Base-by-base conservation (phyloP, 2,888 invertebrate genomes). In the Eledona agricola region DNA sequence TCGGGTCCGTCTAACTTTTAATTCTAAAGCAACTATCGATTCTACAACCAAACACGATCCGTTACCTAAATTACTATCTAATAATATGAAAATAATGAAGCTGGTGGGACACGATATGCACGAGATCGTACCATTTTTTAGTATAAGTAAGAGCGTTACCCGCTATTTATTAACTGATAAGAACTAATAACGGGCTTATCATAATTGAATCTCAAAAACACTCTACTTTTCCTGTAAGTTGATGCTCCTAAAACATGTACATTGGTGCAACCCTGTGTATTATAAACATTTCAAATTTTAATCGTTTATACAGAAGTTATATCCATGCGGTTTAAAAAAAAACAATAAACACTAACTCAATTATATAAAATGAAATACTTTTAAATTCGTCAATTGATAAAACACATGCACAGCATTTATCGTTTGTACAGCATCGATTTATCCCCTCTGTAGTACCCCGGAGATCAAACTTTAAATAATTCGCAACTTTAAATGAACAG, bases 201-300 rank as follows among this genome's bases (percentile, higher is more conserved):
- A 61, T 76, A 76, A 76, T 76, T 75, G 75, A 76, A 76, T 75
- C 75, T 72, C 57, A 58, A 64, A 71, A 70, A 69, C 52, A 55
- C 46, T 51, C 49, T 31, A 35, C 34, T 54, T 54, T 38, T 42
- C 17, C 38, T 10, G 16, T 6, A n/a, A n/a, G 29, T 35, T 20
- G 35, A 46, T 35, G 25, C 34, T 45, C 15, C 13, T 10, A 29
- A n/a, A n/a, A 29, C 29, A 45, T 46, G 23, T 37, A 35, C 34
- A 34, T 13, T 4, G 19, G 4, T 17, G 3, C 15, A 32, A 32
- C 10, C 12, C 13, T 34, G 10, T 10, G 23, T 15, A 11, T 45
- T 34, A 25, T 38, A n/a, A n/a, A n/a, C n/a, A n/a, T n/a, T n/a
- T n/a, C n/a, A n/a, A n/a, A n/a, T n/a, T n/a, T n/a, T n/a, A n/a